Percentiles rank a stretch among this genome's conserved stretches.
These are phyloP conservation scores for Ctena decussata DNA, from an alignment of 2,888 invertebrate species.

Conservation along the genomic window DNA sequence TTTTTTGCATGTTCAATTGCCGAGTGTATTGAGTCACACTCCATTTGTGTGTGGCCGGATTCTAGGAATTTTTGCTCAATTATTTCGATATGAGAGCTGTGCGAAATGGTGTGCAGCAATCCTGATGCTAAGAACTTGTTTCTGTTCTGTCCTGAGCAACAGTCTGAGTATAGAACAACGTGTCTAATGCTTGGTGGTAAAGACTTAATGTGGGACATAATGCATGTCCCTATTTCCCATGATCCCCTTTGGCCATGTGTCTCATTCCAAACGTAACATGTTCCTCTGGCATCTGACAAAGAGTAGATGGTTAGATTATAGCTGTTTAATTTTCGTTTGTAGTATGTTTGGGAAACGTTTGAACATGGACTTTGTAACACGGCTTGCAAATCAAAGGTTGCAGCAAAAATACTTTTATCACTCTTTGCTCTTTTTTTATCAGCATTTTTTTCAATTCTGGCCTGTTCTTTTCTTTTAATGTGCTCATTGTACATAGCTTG, in stretches of 20 bases:
- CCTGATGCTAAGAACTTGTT: slow-evolving; percentile 45
- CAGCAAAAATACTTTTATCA: slow-evolving; percentile 3
- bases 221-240: slow-evolving; percentile 49
- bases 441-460: not conserved
- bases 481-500: not conserved
- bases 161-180: slow-evolving; percentile 43
- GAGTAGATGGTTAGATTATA: slow-evolving; percentile 55
- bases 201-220: slow-evolving; percentile 15
- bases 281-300: slow-evolving; percentile 15
- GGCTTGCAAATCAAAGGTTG: slow-evolving; percentile 52
- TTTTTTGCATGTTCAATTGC: slow-evolving; percentile 44
- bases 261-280: slow-evolving; percentile 42
- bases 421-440: slow-evolving; percentile 24
- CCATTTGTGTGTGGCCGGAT: slow-evolving; percentile 42
- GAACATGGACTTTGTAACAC: slow-evolving; percentile 46
- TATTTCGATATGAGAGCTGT: slow-evolving; percentile 16
- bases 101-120: slow-evolving; percentile 20
- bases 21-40: slow-evolving; percentile 42
- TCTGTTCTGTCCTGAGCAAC: slow-evolving; percentile 44
- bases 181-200: slow-evolving; percentile 29
- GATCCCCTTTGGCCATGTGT: slow-evolving; percentile 42
- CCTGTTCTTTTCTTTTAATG: not conserved
- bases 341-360: slow-evolving; percentile 40
- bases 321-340: slow-evolving; percentile 50
- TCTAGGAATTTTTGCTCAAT: slow-evolving; percentile 53